phyloP scores from a whole-genome alignment of 2,797 vertebrate genomes.

The Triplophysa yarkandensis region DNA sequence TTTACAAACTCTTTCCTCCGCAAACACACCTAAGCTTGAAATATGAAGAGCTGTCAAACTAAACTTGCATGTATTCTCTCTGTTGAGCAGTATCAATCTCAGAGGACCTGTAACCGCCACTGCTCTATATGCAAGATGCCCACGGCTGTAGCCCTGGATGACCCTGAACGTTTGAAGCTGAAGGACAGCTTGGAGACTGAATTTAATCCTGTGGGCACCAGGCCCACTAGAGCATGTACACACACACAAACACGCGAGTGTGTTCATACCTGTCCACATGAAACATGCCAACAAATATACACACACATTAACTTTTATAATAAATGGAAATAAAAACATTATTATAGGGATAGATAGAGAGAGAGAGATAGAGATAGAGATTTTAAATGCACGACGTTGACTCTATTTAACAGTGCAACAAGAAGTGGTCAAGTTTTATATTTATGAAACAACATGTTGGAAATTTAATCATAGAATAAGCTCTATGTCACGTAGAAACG shows the following conservation, averaged over 20 bases:
- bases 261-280: slow-evolving; percentile 5
- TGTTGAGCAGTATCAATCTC: slow-evolving; percentile 17
- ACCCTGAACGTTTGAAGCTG: slow-evolving; percentile 49
- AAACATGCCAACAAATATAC: no score
- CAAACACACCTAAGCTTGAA: slow-evolving; percentile 4
- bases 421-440: no score
- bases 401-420: no score
- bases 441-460: no score
- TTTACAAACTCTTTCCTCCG: slow-evolving; percentile 7
- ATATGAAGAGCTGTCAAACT: slow-evolving; percentile 11
- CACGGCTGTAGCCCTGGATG: slow-evolving; percentile 35
- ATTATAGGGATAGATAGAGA: no score
- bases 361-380: no score
- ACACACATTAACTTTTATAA: background rate
- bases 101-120: slow-evolving; percentile 18
- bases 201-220: slow-evolving; percentile 30
- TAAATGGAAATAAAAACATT: no score
- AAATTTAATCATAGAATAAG: no score
- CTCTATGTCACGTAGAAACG: no score
- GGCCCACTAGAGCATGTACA: slow-evolving; percentile 31
- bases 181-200: slow-evolving; percentile 48
- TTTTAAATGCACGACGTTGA: no score
- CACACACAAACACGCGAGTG: slow-evolving; percentile 12
- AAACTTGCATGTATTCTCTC: slow-evolving; percentile 22
- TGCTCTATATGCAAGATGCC: slow-evolving; percentile 50